Percentiles rank a stretch among this genome's conserved stretches.
These are phyloP conservation scores for Dendrocopos noguchii DNA, from an alignment of 2,113 vertebrate genomes.

Conservation along the genomic window DNA sequence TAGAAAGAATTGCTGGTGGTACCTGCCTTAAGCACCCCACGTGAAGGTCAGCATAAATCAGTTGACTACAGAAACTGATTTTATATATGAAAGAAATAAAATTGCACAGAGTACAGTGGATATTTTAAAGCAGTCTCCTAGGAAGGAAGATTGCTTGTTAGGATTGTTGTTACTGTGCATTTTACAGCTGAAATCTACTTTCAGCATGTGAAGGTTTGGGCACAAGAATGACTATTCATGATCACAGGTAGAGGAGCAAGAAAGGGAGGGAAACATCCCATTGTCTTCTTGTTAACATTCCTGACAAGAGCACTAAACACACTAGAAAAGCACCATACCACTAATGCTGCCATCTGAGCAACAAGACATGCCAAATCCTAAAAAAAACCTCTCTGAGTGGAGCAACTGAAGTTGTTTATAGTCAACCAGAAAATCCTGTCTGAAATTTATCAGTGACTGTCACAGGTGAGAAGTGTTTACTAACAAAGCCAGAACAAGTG, in stretches of 20 bases:
- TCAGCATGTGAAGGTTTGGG: neutral
- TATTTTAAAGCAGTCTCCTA: neutral
- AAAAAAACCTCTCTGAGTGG: constrained; percentile 51
- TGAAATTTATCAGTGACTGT: constrained; percentile 59
- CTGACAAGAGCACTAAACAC: neutral
- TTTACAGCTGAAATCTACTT: neutral
- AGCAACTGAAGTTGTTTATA: constrained; percentile 60
- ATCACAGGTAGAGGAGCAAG: neutral
- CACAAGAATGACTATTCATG: neutral
- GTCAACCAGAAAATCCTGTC: constrained; percentile 54
- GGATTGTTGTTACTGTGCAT: neutral
- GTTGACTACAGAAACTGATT: neutral
- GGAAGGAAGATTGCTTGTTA: neutral
- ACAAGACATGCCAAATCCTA: constrained; percentile 16
- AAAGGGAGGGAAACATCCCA: neutral
- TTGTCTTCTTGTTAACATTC: neutral
- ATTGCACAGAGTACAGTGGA: neutral
- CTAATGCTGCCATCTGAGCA: constrained; percentile 55
- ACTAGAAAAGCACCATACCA: neutral
- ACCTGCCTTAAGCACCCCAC: neutral
- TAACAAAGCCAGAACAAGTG: constrained; percentile 63
- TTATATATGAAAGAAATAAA: neutral
- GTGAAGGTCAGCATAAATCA: neutral
- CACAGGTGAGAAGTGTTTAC: constrained; percentile 69
- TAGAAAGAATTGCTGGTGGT: neutral